Evolutionary conservation across 2,888 invertebrate genomes (phyloP), one percentile per base, ranked within the genome.

Genomic region (Agapostemon virescens): DNA sequence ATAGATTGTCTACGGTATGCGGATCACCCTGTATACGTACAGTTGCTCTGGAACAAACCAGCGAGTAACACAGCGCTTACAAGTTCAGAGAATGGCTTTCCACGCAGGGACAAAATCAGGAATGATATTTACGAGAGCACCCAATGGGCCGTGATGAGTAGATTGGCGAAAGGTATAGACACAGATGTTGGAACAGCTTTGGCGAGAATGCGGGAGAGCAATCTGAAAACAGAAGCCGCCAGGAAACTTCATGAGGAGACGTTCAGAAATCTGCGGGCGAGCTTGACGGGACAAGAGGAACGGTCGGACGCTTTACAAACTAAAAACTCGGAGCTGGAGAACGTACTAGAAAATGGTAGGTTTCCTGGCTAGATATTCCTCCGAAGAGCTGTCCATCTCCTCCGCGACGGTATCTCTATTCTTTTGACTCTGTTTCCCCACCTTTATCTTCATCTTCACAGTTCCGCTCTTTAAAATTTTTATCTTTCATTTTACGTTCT

Each of bases 61-160:
- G 13, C 38, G 38, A 38, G 38, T 38, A 11, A 38, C 11, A 11
- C 9, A 23, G 6, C 49, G 0, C 6, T 49, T n/a, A 49, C 5
- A 23, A 23, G 49, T 23, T 9, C 9, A 3, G 13, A 13, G 13
- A 15, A 36, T 36, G 7, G 23, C 11, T 49, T 74, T 78, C 71
- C 38, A 0, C 17, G 64, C 79, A 87, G 84, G 58, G 79, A 81
- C 52, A 70, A 67, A 71, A 83, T 75, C 73, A 86, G 80, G 71
- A 82, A 64, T 36, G 85, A 86, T 79, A 83, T 88, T 80, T 86
- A 86, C 82, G 86, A 82, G 71, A 79, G 75, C 36, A 88, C 84
- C 80, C 88, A 89, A 85, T 89, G 88, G 89, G 52, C 86, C 71
- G 88, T 85, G 74, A 88, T 89, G 86, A 86, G 77, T 76, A 83